A percentile compares a stretch with the other conserved stretches of the same genome.
Conservation (phyloP, 1,140 invertebrate species). For the Leptoteleia sp. region DNA sequence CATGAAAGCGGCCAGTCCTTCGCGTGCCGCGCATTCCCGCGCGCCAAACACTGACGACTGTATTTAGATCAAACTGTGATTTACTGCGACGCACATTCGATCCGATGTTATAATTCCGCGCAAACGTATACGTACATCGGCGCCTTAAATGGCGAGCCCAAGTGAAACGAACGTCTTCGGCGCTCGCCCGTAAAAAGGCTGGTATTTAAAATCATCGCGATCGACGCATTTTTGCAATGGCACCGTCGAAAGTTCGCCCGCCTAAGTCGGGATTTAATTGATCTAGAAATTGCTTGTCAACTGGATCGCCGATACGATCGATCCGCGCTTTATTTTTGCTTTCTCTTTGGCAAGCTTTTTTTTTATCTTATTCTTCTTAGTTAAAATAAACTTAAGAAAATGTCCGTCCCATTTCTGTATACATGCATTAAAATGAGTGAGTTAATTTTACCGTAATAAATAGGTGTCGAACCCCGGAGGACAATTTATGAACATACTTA, state of each 20-base stretch:
- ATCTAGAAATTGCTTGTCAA: conserved; percentile 12
- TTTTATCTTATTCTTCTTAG: too few species aligned
- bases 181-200: conserved; percentile 37
- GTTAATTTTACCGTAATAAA: too few species aligned
- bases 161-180: conserved; percentile 28
- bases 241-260: conserved; percentile 19
- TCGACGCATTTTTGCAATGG: conserved; percentile 23
- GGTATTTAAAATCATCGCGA: conserved; percentile 44
- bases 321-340: background rate
- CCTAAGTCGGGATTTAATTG: conserved; percentile 25
- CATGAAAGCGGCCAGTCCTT: conserved; percentile 50
- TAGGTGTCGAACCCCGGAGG: too few species aligned
- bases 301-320: background rate
- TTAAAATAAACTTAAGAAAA: too few species aligned
- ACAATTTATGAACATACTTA: too few species aligned
- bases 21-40: conserved; percentile 54
- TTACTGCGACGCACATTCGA: conserved; percentile 52
- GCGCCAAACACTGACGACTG: conserved; percentile 59
- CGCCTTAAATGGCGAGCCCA: conserved; percentile 37
- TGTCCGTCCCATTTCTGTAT: too few species aligned
- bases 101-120: conserved; percentile 49
- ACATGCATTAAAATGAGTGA: too few species aligned
- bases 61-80: conserved; percentile 65
- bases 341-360: conserved; percentile 4
- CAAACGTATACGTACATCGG: conserved; percentile 25